Evolutionary conservation across 2,888 invertebrate genomes (phyloP).

Genomic region (Sminthurinus aureus): DNA sequence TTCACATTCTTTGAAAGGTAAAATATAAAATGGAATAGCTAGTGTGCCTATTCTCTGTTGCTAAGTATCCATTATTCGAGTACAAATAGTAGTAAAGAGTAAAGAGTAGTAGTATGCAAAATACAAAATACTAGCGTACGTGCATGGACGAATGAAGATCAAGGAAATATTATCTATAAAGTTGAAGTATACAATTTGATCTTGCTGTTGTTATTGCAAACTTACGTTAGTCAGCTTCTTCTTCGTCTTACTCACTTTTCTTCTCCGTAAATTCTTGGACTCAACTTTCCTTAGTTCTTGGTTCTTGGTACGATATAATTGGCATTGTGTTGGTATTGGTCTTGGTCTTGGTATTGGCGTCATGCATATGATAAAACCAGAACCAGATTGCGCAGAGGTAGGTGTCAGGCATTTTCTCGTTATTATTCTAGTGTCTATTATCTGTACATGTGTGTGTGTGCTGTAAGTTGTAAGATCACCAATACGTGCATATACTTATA

Average conservation of each 20-base stretch:
- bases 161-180: too few relatives aligned
- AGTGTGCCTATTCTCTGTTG: too few relatives aligned
- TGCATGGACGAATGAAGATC: too few relatives aligned
- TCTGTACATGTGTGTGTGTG: background rate
- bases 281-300: slow-evolving; percentile 10
- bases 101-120: too few relatives aligned
- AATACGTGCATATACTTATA: background rate
- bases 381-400: slow-evolving; percentile 41
- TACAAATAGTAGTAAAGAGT: too few relatives aligned
- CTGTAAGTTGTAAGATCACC: background rate
- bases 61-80: too few relatives aligned
- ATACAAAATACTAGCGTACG: too few relatives aligned
- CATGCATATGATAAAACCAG: slow-evolving; percentile 33
- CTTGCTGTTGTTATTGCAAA: background rate
- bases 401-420: slow-evolving; percentile 23
- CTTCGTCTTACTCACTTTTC: background rate
- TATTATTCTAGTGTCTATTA: background rate
- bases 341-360: slow-evolving; percentile 45
- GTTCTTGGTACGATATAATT: slow-evolving; percentile 32
- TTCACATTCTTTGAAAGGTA: too few relatives aligned
- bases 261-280: slow-evolving; percentile 3
- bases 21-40: too few relatives aligned
- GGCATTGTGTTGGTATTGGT: slow-evolving; percentile 44
- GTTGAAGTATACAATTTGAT: too few relatives aligned
- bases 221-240: background rate